Conservation (phyloP, 2,888 invertebrate genomes). For the Ormyrus rosae region DNA sequence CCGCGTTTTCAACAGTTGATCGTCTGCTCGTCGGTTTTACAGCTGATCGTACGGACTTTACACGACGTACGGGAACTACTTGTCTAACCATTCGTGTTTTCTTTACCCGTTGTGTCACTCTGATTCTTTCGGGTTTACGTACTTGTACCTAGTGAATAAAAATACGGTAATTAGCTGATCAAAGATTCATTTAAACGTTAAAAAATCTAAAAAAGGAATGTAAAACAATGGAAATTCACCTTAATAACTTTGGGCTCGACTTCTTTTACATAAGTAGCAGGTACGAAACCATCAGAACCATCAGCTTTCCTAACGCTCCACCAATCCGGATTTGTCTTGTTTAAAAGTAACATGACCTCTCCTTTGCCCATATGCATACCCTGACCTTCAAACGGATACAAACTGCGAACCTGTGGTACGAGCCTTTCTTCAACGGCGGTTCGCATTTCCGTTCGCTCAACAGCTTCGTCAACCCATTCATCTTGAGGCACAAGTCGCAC, state of each 20-base stretch:
- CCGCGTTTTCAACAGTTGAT: constrained; percentile 79
- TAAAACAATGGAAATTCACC: constrained; percentile 72
- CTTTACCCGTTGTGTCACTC: constrained; percentile 90
- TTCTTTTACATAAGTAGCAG: constrained; percentile 96
- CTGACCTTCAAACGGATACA: constrained; percentile 94
- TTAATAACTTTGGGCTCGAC: constrained; percentile 88
- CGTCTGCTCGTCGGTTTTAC: constrained; percentile 72
- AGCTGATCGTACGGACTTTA: constrained; percentile 76
- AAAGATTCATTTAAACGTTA: no score
- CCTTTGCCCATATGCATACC: constrained; percentile 95
- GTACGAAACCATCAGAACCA: constrained; percentile 96
- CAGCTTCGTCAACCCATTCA: constrained; percentile 94
- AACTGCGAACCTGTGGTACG: constrained; percentile 90
- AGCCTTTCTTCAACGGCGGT: constrained; percentile 92
- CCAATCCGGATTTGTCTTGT: constrained; percentile 98
- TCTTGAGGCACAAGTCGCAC: constrained; percentile 91
- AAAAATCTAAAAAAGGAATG: no score
- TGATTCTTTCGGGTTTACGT: constrained; percentile 89
- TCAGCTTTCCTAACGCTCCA: constrained; percentile 97
- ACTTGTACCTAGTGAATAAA: constrained; percentile 80
- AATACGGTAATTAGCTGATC: no score
- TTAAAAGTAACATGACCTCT: constrained; percentile 93
- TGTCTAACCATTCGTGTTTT: constrained; percentile 93
- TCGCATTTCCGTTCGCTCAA: constrained; percentile 89
- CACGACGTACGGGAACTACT: constrained; percentile 86